Evolutionary conservation across 2,113 vertebrate genomes (phyloP).

Genomic region (Rhagologus leucostigma): DNA sequence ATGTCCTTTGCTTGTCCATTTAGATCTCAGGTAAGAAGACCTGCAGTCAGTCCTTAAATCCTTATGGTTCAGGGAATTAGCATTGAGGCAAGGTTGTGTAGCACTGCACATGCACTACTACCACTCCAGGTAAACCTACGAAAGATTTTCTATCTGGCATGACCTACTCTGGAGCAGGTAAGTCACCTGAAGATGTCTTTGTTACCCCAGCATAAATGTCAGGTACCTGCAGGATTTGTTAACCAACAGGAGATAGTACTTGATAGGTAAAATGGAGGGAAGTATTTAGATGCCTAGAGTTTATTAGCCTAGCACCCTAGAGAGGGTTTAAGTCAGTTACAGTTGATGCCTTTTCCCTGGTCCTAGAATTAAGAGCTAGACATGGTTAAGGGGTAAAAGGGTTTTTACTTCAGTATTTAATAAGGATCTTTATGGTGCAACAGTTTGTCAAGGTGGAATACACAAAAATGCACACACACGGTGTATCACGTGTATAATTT

Average conservation of each 20-base stretch:
- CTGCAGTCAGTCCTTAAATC: not conserved
- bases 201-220: not conserved
- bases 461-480: accelerated
- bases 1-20: slow-evolving; percentile 79
- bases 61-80: not conserved
- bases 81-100: not conserved
- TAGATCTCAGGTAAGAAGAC: slow-evolving; percentile 87
- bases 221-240: not conserved
- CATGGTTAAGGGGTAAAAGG: not conserved
- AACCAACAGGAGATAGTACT: not conserved
- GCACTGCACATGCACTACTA: not conserved
- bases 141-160: not conserved
- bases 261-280: not conserved
- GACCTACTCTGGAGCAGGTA: not conserved
- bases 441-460: not conserved
- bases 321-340: not conserved
- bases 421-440: not conserved
- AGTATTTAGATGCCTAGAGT: not conserved
- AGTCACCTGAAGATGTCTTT: not conserved
- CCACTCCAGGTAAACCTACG: not conserved
- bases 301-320: not conserved
- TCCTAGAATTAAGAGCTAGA: not conserved
- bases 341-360: not conserved
- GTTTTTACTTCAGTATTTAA: not conserved
- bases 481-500: accelerated